A percentile compares a stretch with the other conserved stretches of the same genome.
Evolutionary conservation across 2,113 vertebrate genomes (phyloP).

Genomic region (Gallinago paraguaiae): DNA sequence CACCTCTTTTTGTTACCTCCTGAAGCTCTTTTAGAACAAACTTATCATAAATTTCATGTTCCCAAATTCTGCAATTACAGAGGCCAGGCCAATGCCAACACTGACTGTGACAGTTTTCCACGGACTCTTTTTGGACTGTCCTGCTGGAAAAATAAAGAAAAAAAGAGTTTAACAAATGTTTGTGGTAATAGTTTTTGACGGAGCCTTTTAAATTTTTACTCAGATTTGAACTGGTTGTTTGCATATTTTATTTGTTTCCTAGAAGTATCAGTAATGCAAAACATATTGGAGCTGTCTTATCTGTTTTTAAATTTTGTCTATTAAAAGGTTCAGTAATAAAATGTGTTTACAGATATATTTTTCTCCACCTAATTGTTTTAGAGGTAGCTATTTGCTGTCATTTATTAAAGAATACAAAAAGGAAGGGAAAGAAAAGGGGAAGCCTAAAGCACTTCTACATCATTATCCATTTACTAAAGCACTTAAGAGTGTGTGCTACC

Average conservation of each 20-base stretch:
- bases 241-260: neutral
- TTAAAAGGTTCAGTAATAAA: neutral
- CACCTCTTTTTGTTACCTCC: neutral
- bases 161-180: neutral
- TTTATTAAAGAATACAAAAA: neutral
- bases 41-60: neutral
- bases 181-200: neutral
- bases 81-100: neutral
- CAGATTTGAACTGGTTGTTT: neutral
- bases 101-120: neutral
- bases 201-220: neutral
- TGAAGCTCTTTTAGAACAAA: neutral
- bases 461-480: conserved; percentile 1
- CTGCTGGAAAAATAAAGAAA: neutral
- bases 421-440: neutral
- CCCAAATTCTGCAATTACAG: neutral
- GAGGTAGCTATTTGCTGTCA: neutral
- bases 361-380: neutral
- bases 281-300: neutral
- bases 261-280: neutral
- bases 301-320: neutral
- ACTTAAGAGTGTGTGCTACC: neutral
- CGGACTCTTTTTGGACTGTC: neutral
- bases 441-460: neutral
- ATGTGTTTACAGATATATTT: neutral